Base-by-base conservation (phyloP, 2,797 vertebrate species). In the Mormyrus hasselquistii region DNA sequence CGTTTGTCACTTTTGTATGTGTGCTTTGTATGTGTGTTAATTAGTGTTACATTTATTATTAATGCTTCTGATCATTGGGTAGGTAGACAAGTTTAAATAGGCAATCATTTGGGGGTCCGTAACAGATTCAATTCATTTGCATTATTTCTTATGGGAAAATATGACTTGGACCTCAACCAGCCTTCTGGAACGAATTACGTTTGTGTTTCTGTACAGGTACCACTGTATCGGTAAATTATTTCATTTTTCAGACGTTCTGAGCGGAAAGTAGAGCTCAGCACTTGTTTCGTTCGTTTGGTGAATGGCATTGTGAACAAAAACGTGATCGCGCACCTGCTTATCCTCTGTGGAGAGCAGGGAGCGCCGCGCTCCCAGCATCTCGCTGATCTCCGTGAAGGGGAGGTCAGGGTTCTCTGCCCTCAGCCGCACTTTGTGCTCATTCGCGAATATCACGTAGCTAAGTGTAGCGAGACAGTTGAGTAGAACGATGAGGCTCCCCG, bases 381-480 rank as follows among this genome's bases (percentile, higher is more conserved):
- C 90, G 1, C 62, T 92, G 87, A 90, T 90, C 91, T 93, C 91
- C 0, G 9, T 88, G 88, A 93, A 91, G 89, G 92, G 86, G 87
- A 93, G 55, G 14, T 91, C 88, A 4, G 90, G 87, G 53, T 91
- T 89, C 88, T 19, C 7, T 49, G 89, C 89, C 69, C 85, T 90
- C 82, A 92, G 91, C 53, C 85, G 91, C 50, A 91, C 87, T 50
- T 88, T 94, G 91, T 55, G 76, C 82, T 92, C 89, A 0, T 90
- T 93, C 2, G 90, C 90, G 88, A 94, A 92, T 19, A 90, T 87
- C 89, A 86, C 38, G 34, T 92, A 93, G 25, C 91, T 92, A 91
- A 62, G n/a, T 8, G 7, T 3, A 10, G 57, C 41, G 86, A 88
- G 73, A 86, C 49, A 86, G 50, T 86, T 57, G 22, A 52, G 25